Evolutionary conservation across 2,888 invertebrate genomes (phyloP).

Genomic region (Andrena flavipes): DNA sequence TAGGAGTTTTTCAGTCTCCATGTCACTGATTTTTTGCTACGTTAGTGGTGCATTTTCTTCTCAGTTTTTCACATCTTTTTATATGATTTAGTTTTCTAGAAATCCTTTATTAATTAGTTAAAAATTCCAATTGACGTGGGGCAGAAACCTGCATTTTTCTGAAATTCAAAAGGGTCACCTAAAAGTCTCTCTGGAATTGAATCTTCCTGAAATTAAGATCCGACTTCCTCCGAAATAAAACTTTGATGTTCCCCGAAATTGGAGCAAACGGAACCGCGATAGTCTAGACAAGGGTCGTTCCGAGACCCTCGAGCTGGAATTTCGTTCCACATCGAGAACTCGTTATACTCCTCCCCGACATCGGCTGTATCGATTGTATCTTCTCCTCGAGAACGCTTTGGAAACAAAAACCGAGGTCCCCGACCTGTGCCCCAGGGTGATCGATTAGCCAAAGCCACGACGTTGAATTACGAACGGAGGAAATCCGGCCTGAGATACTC

Average conservation of each 20-base stretch:
- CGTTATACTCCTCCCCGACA: conserved; percentile 37
- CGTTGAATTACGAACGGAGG: conserved; percentile 61
- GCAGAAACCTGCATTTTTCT: too few relatives aligned
- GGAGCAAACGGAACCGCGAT: too few relatives aligned
- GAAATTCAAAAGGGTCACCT: too few relatives aligned
- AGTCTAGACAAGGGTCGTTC: conserved; percentile 1
- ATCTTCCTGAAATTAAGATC: too few relatives aligned
- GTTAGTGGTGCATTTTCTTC: too few relatives aligned
- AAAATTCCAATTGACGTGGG: too few relatives aligned
- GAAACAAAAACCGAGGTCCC: conserved; percentile 51
- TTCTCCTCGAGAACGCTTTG: conserved; percentile 27
- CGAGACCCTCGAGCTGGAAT: conserved; percentile 16
- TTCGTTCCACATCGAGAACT: conserved; percentile 33
- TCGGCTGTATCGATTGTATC: conserved; percentile 51
- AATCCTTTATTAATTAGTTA: too few relatives aligned
- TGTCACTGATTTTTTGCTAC: too few relatives aligned
- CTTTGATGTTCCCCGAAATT: background rate
- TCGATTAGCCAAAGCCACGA: conserved; percentile 54
- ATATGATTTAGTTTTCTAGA: too few relatives aligned
- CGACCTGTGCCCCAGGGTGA: conserved; percentile 59
- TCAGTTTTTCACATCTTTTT: background rate
- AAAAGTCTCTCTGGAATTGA: too few relatives aligned
- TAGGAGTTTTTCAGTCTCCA: too few relatives aligned
- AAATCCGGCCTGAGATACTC: conserved; percentile 67
- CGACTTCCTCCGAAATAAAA: background rate